Evolutionary conservation across 2,113 vertebrate species (phyloP), one percentile per base, ranked within the genome.

Genomic region (Colinus virginianus): DNA sequence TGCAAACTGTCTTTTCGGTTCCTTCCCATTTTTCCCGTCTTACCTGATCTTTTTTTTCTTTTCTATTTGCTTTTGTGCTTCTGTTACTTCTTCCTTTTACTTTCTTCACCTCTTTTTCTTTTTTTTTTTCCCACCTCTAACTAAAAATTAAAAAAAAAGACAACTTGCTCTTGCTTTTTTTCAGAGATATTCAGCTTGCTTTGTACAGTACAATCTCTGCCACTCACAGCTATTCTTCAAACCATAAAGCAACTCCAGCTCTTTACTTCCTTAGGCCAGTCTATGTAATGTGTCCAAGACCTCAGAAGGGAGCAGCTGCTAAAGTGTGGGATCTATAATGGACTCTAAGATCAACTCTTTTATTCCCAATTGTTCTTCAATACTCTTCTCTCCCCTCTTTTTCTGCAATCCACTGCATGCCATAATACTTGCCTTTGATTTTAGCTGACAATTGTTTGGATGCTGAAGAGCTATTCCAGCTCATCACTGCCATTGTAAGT

Each of bases 71-170:
- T 67, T 19, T 17, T 74, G 22, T 43, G 77, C 21, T 83, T 84
- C 38, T 63, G 6, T 26, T 80, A 38, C 7, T 40, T 38, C 19
- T 70, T 70, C 13, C 17, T 75, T 90, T 90, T 68, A 67, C 59
- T 75, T 13, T 61, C 30, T 69, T 13, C 7, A 40, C 1, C 0
- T 8, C 12, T 2, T 4, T 4, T 6, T 18, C 26, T 51, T n/a
- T 6, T 19, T 26, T 26, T 51, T n/a, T 56, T 12, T 30, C 12
- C 23, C 53, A 11, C n/a, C 7, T 17, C 55, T 18, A n/a, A 42
- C 23, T 68, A 14, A 20, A 17, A 30, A 55, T 55, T 55, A 25
- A 55, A 53, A 51, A 58, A 78, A 69, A 5, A 16, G 5, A 61
- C 48, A 61, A 40, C 5, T 62, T 18, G 7, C 5, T 55, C 2